A percentile compares a stretch with the other conserved stretches of the same genome.
Conservation (phyloP, 2,888 invertebrate species). For the Chalcis sispes region DNA sequence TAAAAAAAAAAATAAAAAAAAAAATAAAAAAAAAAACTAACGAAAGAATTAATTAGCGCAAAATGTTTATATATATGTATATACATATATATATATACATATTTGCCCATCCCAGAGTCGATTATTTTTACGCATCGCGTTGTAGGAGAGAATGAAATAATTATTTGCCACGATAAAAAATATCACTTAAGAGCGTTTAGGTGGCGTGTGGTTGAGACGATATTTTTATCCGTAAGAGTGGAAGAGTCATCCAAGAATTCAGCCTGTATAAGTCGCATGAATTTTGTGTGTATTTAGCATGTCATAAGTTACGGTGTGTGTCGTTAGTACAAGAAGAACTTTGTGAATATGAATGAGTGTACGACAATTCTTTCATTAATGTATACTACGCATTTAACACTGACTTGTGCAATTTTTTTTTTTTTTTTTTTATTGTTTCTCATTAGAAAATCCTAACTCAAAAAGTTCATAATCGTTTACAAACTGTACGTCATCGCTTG, state of each 20-base stretch:
- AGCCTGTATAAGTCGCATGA: conserved; percentile 49
- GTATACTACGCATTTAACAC: too few relatives aligned
- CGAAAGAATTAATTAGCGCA: conserved; percentile 41
- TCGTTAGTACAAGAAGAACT: background rate
- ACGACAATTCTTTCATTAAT: too few relatives aligned
- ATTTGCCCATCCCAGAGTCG: conserved; percentile 33
- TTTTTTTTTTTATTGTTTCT: too few relatives aligned
- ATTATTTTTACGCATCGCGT: conserved; percentile 54
- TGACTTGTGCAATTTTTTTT: background rate
- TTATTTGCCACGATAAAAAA: too few relatives aligned
- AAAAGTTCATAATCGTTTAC: too few relatives aligned
- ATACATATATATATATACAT: conserved; percentile 2
- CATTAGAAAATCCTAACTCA: too few relatives aligned
- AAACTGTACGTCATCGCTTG: too few relatives aligned
- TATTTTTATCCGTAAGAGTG: conserved; percentile 7
- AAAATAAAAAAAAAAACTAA: conserved; percentile 7
- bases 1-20: too few relatives aligned
- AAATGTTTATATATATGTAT: conserved; percentile 40
- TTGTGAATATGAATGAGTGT: conserved; percentile 49
- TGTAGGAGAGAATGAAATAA: conserved; percentile 34
- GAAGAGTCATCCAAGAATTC: conserved; percentile 1
- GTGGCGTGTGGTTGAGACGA: background rate
- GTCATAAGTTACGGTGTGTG: conserved; percentile 48
- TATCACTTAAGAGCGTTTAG: background rate
- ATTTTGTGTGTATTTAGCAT: conserved; percentile 63